phyloP scores from a whole-genome alignment of 2,113 vertebrate genomes.

The Antechinus flavipes region DNA sequence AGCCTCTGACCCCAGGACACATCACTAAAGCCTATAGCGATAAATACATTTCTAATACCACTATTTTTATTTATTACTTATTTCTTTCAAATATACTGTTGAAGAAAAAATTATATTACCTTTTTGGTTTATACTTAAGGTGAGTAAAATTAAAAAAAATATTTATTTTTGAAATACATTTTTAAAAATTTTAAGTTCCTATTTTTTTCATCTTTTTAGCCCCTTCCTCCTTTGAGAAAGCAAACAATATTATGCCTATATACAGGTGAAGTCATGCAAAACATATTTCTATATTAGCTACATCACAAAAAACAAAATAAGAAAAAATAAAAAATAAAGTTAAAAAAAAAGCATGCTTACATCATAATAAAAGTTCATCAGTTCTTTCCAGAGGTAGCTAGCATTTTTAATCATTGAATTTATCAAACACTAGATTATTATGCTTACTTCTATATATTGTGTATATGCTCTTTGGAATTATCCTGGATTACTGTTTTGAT shows the following conservation, averaged over 20 bases:
- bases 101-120: not conserved
- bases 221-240: not conserved
- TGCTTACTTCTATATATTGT: too few species aligned
- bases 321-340: not conserved
- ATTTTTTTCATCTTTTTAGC: not conserved
- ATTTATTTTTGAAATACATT: not conserved
- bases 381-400: not conserved
- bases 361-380: not conserved
- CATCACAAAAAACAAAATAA: not conserved
- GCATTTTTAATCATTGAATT: not conserved
- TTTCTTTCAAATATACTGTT: not conserved
- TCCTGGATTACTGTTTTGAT: not conserved
- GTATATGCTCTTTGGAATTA: not conserved
- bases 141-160: not conserved
- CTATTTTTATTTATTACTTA: not conserved
- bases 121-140: too few species aligned
- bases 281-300: not conserved
- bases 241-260: not conserved
- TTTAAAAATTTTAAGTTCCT: not conserved
- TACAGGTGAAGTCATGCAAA: not conserved
- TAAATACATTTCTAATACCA: not conserved
- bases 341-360: not conserved
- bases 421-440: too few species aligned
- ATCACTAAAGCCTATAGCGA: not conserved
- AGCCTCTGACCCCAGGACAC: not conserved